phyloP scores from a whole-genome alignment of 2,888 invertebrate species.

The Habrosyne pyritoides region DNA sequence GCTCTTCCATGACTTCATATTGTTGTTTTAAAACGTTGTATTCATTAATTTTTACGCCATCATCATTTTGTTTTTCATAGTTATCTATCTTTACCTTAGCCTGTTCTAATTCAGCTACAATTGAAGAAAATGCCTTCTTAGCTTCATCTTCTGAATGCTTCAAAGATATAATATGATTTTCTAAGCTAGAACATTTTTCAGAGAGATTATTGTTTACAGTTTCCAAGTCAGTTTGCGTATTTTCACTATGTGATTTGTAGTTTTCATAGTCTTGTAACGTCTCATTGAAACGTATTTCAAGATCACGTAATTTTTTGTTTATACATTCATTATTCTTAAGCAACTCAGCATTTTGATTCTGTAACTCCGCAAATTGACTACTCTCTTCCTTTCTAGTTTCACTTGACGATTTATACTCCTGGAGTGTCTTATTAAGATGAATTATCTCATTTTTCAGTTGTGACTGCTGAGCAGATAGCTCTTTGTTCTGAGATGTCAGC shows the following conservation, averaged over 20 bases:
- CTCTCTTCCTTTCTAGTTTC: slow-evolving; percentile 50
- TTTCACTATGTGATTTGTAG: slow-evolving; percentile 44
- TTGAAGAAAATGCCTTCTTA: slow-evolving; percentile 35
- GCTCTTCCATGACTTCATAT: slow-evolving; percentile 50
- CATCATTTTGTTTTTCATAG: slow-evolving; percentile 36
- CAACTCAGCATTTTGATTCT: slow-evolving; percentile 41
- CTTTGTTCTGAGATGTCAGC: slow-evolving; percentile 59
- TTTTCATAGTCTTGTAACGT: slow-evolving; percentile 38
- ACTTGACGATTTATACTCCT: slow-evolving; percentile 38
- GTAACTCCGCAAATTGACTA: slow-evolving; percentile 47
- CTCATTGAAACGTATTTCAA: slow-evolving; percentile 45
- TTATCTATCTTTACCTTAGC: slow-evolving; percentile 34
- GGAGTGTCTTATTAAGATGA: slow-evolving; percentile 53
- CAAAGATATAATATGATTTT: slow-evolving; percentile 41
- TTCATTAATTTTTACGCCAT: slow-evolving; percentile 24
- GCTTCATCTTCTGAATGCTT: slow-evolving; percentile 42
- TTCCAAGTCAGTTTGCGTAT: slow-evolving; percentile 43
- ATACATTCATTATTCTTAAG: slow-evolving; percentile 33
- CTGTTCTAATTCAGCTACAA: slow-evolving; percentile 49
- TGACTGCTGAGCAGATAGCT: slow-evolving; percentile 47
- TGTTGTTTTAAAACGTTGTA: slow-evolving; percentile 45
- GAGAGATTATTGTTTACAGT: slow-evolving; percentile 32
- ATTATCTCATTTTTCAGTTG: slow-evolving; percentile 56
- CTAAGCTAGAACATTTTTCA: slow-evolving; percentile 37
- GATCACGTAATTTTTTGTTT: slow-evolving; percentile 37